Evolutionary conservation across 1,140 invertebrate genomes (phyloP), one percentile per base, ranked within the genome.

Genomic region (Aphelinus certus): DNA sequence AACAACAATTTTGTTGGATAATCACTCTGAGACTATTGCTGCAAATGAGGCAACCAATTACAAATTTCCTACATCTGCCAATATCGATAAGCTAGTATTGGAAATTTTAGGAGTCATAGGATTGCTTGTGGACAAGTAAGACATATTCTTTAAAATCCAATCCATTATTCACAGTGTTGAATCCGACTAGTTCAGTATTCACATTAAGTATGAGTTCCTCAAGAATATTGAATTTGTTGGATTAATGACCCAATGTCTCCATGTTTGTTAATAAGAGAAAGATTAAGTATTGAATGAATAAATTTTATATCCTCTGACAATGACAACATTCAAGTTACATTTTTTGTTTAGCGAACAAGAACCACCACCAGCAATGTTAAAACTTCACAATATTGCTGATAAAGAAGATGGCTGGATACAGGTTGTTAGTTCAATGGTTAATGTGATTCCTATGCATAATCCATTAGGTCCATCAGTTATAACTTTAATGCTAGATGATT

Each of bases 391-490:
- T 48, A 95, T 97, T 79, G 96, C 96, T 9, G 96, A 97, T 78
- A 93, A 93, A 81, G 95, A 97, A 84, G 92, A 93, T 76, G 96
- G 96, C 1, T 98, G 96, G 96, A 91, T 97, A 67, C 92, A 94
- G 86, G 93, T 98, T 64, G 93, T 98, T 1, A 92, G 92, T 76
- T 96, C 95, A 3, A 93, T 98, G 89, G 93, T 97, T 49, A 92
- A 95, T 79, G 92, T 94, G 42, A 95, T 98, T 76, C 96, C 96
- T 2, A 90, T 96, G 81, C 91, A 93, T 72, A 93, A 97, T 88
- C 94, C 95, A 7, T 89, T 98, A 53, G 96, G 96, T 46, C 95
- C 96, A 55, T 96, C 95, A 55, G 95, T 97, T 62, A 97, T 98
- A 78, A 95, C 94, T 3, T 89, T 98, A 65, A 86, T 98, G 10